These are phyloP conservation scores for Battus philenor DNA, from an alignment of 1,140 invertebrate species.

Conservation along the genomic window DNA sequence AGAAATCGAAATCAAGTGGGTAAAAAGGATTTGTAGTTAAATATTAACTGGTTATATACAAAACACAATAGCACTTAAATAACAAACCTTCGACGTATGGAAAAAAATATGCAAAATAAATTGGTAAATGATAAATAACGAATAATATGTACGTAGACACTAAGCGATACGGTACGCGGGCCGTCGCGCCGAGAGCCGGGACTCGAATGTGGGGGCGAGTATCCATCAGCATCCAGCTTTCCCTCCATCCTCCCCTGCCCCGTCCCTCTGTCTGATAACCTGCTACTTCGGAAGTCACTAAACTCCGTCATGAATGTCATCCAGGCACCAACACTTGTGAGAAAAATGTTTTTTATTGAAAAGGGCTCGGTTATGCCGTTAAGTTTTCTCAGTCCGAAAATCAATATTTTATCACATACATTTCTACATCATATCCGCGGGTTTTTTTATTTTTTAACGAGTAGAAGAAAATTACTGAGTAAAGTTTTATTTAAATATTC, in stretches of 20 bases:
- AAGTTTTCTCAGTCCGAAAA: constrained; percentile 49
- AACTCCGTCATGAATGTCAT: constrained; percentile 66
- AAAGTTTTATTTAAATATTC: background rate
- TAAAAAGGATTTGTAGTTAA: too few relatives aligned
- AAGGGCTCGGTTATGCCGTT: constrained; percentile 48
- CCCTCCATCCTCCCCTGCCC: constrained; percentile 30
- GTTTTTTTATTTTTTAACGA: too few relatives aligned
- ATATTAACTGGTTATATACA: constrained; percentile 11
- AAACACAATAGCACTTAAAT: constrained; percentile 45
- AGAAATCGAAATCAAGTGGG: too few relatives aligned
- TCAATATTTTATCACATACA: constrained; percentile 48
- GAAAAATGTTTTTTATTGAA: constrained; percentile 70
- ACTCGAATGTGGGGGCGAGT: constrained; percentile 61
- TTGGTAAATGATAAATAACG: constrained; percentile 40
- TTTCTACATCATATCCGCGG: too few relatives aligned
- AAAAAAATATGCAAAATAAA: constrained; percentile 29
- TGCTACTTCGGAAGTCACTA: constrained; percentile 73
- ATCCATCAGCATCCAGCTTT: constrained; percentile 55
- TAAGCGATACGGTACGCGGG: constrained; percentile 31
- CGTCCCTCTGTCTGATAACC: constrained; percentile 60
- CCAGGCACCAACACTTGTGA: constrained; percentile 54
- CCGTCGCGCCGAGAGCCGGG: constrained; percentile 45
- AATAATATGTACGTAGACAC: constrained; percentile 33
- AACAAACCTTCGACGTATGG: constrained; percentile 48
- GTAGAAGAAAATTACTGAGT: background rate